Evolutionary conservation across 2,888 invertebrate species (phyloP).

Genomic region (Mantis religiosa): DNA sequence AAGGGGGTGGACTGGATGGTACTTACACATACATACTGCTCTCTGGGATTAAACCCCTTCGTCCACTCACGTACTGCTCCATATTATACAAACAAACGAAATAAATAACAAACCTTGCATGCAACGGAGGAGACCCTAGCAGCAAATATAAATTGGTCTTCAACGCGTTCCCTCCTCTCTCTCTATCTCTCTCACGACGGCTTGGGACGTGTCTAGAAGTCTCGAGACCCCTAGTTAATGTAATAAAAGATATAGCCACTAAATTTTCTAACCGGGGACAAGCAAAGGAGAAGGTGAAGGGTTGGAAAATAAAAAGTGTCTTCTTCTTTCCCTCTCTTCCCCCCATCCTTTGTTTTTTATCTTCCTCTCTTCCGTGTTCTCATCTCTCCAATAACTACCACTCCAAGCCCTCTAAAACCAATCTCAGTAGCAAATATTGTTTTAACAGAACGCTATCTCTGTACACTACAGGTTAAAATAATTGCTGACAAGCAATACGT

Average conservation of each 20-base stretch:
- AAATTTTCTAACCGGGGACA: slow-evolving; percentile 3
- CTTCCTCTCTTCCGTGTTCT: background rate
- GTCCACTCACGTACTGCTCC: background rate
- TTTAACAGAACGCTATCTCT: background rate
- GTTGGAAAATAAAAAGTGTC: background rate
- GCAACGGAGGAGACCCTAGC: background rate
- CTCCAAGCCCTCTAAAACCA: background rate
- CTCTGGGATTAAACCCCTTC: background rate
- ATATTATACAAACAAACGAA: slow-evolving; percentile 3
- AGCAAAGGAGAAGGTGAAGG: background rate
- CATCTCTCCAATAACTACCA: background rate
- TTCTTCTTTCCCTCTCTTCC: background rate
- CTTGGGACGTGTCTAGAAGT: slow-evolving; percentile 3
- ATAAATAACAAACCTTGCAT: slow-evolving; percentile 12
- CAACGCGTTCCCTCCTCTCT: background rate
- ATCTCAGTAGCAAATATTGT: background rate
- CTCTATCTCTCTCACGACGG: no score
- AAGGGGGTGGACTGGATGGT: background rate
- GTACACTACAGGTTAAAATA: background rate
- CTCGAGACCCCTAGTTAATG: background rate
- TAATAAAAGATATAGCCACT: slow-evolving; percentile 15
- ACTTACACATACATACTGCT: background rate
- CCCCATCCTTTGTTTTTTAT: background rate
- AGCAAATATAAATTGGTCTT: slow-evolving; percentile 17
- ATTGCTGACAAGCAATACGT: background rate